Base-by-base conservation (phyloP, 2,888 invertebrate species). In the Seira musarum region DNA sequence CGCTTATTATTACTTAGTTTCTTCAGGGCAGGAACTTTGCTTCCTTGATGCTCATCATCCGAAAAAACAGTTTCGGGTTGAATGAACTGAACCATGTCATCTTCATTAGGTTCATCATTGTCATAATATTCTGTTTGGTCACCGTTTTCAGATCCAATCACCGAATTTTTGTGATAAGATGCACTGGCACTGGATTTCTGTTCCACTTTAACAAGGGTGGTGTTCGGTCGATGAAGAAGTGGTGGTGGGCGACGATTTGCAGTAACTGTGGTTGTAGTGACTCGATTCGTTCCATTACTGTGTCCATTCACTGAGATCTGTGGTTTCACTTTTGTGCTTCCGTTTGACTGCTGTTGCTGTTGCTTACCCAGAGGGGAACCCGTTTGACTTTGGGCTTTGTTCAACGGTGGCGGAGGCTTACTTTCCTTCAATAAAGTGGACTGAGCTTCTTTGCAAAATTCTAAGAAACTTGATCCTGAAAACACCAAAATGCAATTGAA, bases 401-500 rank as follows among this genome's bases (percentile, higher is more conserved):
- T 77, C n/a, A 79, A 25, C 0, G 71, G 46, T 2, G 78, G 78
- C 0, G 60, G 53, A 2, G 61, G 2, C 17, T 77, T 77, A 5
- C 24, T 40, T 1, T 57, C 77, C 8, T 63, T 65, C 13, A 57
- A 57, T n/a, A 57, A 53, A 1, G 70, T 6, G 30, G 22, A 15
- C 63, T 79, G 72, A 17, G 79, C 57, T 35, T 79, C 67, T 21
- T 79, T 79, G 17, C 79, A 79, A 40, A 79, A 79, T 2, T 79
- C 79, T 0, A 79, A 53, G 17, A 79, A 79, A 35, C 72, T 79
- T 30, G 79, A 79, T 49, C 79, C 79, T 79, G n/a, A n/a, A n/a
- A n/a, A n/a, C n/a, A n/a, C n/a, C n/a, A n/a, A n/a, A n/a, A n/a
- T n/a, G n/a, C n/a, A n/a, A n/a, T n/a, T n/a, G n/a, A n/a, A n/a